Evolutionary conservation across 2,113 vertebrate species (phyloP).

Genomic region (Corythoichthys haematopterus): DNA sequence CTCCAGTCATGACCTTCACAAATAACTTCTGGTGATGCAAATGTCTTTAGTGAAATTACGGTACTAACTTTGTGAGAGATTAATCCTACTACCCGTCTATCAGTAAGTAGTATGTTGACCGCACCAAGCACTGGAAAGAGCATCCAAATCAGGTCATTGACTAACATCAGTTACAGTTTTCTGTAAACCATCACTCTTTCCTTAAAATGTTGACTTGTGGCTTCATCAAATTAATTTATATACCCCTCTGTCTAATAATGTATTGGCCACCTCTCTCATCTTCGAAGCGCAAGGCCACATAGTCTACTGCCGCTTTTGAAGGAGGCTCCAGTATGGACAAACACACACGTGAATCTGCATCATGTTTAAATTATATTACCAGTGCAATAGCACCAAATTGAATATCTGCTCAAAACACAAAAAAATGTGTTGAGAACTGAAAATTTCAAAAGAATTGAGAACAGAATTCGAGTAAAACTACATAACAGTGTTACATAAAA

Average conservation of each 20-base stretch:
- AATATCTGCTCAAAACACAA: constrained; percentile 33
- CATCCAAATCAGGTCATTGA: constrained; percentile 53
- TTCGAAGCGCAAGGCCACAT: not conserved
- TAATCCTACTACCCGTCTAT: constrained; percentile 44
- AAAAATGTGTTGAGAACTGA: too few relatives aligned
- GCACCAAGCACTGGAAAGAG: constrained; percentile 38
- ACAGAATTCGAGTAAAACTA: too few relatives aligned
- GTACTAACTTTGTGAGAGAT: constrained; percentile 60
- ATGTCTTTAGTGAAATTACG: constrained; percentile 51
- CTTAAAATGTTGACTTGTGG: constrained; percentile 47
- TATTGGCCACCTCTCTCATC: constrained; percentile 17
- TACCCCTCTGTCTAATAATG: constrained; percentile 23
- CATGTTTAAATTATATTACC: constrained; percentile 55
- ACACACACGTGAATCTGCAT: constrained; percentile 26
- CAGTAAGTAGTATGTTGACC: constrained; percentile 23
- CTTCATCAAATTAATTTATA: constrained; percentile 58
- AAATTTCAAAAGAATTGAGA: too few relatives aligned
- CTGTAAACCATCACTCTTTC: constrained; percentile 46
- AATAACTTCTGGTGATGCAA: constrained; percentile 40
- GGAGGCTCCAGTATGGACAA: constrained; percentile 32
- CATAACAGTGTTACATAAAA: constrained; percentile 19
- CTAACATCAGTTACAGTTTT: constrained; percentile 64
- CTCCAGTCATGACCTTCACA: constrained; percentile 34
- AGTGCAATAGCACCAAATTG: constrained; percentile 42
- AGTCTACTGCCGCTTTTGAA: constrained; percentile 31